Evolutionary conservation across 2,888 invertebrate species (phyloP).

Genomic region (Doris montereyensis): DNA sequence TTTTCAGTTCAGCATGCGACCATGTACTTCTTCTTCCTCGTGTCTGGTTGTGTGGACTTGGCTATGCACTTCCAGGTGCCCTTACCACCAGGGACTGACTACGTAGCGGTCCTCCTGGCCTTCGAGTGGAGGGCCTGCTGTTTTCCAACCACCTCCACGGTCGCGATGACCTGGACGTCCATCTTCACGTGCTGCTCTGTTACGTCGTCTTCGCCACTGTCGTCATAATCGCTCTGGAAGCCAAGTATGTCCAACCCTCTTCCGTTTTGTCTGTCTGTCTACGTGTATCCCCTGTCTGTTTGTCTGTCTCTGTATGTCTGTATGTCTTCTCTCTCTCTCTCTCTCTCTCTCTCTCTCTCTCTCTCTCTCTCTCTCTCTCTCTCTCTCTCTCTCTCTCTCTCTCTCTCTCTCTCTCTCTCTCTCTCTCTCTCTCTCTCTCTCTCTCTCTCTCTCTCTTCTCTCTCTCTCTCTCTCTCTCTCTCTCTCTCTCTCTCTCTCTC

Average conservation of each 20-base stretch:
- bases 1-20: conserved; percentile 75
- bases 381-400: too few species aligned
- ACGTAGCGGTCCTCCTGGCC: conserved; percentile 71
- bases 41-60: conserved; percentile 73
- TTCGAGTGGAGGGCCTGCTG: conserved; percentile 74
- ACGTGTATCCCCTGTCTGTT: too few species aligned
- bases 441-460: too few species aligned
- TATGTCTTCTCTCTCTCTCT: too few species aligned
- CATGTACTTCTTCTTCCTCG: conserved; percentile 75
- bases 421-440: too few species aligned
- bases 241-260: conserved; percentile 57
- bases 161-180: conserved; percentile 65
- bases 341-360: too few species aligned
- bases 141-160: conserved; percentile 75
- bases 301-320: too few species aligned
- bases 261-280: too few species aligned
- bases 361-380: too few species aligned
- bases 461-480: too few species aligned
- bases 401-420: too few species aligned
- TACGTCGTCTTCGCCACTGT: conserved; percentile 70
- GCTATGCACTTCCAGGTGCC: conserved; percentile 65
- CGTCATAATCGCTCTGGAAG: conserved; percentile 69
- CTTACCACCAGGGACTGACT: conserved; percentile 73
- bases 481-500: too few species aligned
- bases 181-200: conserved; percentile 74